Conservation (phyloP, 2,797 vertebrate genomes). For the Sebastes hubbsi region DNA sequence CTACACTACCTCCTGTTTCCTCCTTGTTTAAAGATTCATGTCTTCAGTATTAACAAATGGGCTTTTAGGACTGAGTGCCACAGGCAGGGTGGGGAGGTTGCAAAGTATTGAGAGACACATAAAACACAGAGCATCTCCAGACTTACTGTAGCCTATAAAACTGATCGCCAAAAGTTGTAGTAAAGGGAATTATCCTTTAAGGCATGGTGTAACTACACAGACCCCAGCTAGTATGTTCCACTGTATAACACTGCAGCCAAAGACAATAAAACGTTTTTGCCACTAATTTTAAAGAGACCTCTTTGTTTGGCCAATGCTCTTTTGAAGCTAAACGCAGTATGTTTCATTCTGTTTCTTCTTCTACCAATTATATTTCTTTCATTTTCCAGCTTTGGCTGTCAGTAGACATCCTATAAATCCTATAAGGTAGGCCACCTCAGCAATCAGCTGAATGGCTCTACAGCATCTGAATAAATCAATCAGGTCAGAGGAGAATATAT, state of each 20-base stretch:
- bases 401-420: conserved; percentile 2
- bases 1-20: neutral
- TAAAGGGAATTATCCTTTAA: neutral
- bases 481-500: conserved; percentile 12
- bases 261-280: neutral
- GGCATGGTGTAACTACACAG: neutral
- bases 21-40: neutral
- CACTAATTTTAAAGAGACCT: neutral
- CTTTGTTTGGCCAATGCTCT: neutral
- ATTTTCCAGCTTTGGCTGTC: neutral
- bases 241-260: neutral
- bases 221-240: neutral
- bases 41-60: neutral
- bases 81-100: neutral
- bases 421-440: neutral
- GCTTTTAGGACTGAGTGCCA: neutral
- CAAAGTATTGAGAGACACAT: neutral
- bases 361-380: neutral
- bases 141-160: neutral
- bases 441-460: conserved; percentile 25
- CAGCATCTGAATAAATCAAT: conserved; percentile 30
- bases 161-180: neutral
- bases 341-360: neutral
- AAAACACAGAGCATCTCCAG: neutral
- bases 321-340: neutral